Evolutionary conservation across 2,113 vertebrate genomes (phyloP), one percentile per base, ranked within the genome.

Genomic region (Paralichthys olivaceus): DNA sequence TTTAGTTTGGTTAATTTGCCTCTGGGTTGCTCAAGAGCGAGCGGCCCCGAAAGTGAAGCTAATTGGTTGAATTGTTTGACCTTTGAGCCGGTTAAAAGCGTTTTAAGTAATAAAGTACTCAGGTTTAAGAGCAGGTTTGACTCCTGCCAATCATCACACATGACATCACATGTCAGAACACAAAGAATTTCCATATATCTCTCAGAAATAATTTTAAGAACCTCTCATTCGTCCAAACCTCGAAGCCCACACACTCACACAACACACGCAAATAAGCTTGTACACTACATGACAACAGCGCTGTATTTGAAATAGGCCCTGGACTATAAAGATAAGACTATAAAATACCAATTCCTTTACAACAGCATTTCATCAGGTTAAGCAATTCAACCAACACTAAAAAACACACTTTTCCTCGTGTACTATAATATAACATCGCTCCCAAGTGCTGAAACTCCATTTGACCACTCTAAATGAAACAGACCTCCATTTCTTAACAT

Each of bases 391-490:
- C 11, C 4, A 69, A 53, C 65, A 32, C 20, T 62, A 34, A 72
- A 37, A n/a, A 72, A 37, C 32, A 62, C 19, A 71, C 17, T 11
- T n/a, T 64, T 37, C 55, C 57, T 75, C 28, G 23, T 66, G 61
- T 63, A 12, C 54, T 66, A 13, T 64, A 47, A 61, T 54, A 66
- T 19, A 83, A 23, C 32, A 65, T 62, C 26, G 43, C 34, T 82
- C 59, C 55, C 32, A 54, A 56, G 66, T 73, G 70, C 54, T 73
- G 37, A 66, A 59, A 68, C 63, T 69, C 76, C 17, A 65, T 80
- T 70, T 73, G 49, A 72, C 43, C 72, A 56, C 68, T 78, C 65
- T 26, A 69, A 57, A 79, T 69, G 71, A 23, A 63, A 67, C 68
- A 14, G 47, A 77, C 40, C 40, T 61, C 56, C 13, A 59, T 84